Base-by-base conservation (phyloP, 2,113 vertebrate species). In the Notarius lentiginosus region DNA sequence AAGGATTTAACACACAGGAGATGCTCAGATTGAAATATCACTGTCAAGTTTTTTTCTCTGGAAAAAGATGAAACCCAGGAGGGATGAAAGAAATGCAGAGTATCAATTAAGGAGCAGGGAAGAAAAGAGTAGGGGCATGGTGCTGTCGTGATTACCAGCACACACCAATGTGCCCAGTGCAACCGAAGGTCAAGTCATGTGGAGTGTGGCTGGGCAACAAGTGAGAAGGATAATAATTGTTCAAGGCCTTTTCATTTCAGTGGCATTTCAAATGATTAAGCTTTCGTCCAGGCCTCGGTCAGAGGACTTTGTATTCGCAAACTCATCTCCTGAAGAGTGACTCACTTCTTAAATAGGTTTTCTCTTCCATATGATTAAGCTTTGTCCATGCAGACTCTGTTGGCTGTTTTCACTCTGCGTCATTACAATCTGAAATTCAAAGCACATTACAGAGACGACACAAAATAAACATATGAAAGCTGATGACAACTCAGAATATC, bases 191-290 rank as follows among this genome's bases (percentile, higher is more conserved):
- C 89, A 91, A 93, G 91, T 92, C 90, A 90, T 79, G 76, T 87
- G 76, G 89, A 88, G 91, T 89, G 91, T 91, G 86, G 90, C 70
- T 90, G 87, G 80, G 84, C 20, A 87, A 90, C 88, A 49, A 79
- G 79, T 65, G 68, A 65, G 79, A 70, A 87, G 72, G 83, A 86
- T 91, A 87, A 91, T 88, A 88, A 87, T 87, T 89, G 79, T 86
- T 82, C 76, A 70, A 70, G 88, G 88, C 89, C 83, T 90, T 94
- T 93, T 92, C 79, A 92, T 90, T 92, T 93, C 73, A 92, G 92
- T 90, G 90, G 89, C 87, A 94, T 93, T 92, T 93, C 76, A 93
- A 88, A 91, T 89, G 86, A 92, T 89, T 88, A 86, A 90, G 90
- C 87, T 84, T 88, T 92, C 91, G 93, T 82, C 87, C 87, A 77